Evolutionary conservation across 2,888 invertebrate species (phyloP).

Genomic region (Brachyopa scutellaris): DNA sequence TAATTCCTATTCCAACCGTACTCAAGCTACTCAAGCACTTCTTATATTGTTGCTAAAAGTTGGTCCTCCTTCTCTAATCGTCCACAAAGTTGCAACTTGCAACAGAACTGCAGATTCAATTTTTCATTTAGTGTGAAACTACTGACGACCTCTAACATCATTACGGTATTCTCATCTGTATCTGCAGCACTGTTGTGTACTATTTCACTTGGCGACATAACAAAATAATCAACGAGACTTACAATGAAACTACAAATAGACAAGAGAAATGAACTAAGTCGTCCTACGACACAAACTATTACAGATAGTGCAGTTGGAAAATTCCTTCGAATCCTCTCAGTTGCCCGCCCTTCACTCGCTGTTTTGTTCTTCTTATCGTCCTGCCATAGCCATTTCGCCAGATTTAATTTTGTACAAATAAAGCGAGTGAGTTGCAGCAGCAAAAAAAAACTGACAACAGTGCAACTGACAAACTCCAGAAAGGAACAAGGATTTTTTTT

Average conservation of each 20-base stretch:
- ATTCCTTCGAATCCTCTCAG: neutral
- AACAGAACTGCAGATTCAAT: too few relatives aligned
- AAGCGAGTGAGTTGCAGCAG: neutral
- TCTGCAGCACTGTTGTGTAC: neutral
- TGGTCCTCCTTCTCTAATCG: too few relatives aligned
- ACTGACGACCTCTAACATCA: neutral
- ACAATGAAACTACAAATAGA: neutral
- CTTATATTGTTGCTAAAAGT: too few relatives aligned
- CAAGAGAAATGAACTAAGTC: neutral
- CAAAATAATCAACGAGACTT: conserved; percentile 5
- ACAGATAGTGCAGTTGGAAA: conserved; percentile 1
- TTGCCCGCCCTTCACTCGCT: neutral
- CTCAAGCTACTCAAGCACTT: too few relatives aligned
- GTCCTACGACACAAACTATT: neutral
- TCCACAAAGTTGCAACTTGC: too few relatives aligned
- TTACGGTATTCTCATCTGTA: neutral
- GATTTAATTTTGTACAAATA: conserved; percentile 36
- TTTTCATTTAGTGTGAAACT: neutral
- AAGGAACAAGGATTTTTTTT: conserved; percentile 15
- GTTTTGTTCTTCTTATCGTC: neutral
- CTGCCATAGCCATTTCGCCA: conserved; percentile 34
- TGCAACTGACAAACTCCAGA: conserved; percentile 40
- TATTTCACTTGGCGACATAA: neutral
- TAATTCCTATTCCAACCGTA: too few relatives aligned
- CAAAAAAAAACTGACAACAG: conserved; percentile 29